A percentile compares a stretch with the other conserved stretches of the same genome.
Conservation (phyloP, 2,113 vertebrate species). For the Typhlomys cinereus region DNA sequence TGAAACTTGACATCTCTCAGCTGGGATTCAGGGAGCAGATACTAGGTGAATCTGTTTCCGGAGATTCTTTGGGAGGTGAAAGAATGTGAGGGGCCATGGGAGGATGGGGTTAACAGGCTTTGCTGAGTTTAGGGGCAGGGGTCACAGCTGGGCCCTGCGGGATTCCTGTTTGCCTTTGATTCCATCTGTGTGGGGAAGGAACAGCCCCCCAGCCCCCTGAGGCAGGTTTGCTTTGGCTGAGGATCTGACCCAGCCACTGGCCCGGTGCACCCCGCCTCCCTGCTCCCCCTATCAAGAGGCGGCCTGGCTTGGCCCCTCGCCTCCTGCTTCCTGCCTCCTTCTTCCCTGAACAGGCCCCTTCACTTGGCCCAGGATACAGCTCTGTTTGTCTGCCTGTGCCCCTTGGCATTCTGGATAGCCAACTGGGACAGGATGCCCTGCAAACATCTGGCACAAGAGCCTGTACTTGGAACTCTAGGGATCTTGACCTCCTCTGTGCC, state of each 20-base stretch:
- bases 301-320: neutral
- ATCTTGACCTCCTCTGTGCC: neutral
- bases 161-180: conserved; percentile 79
- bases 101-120: conserved; percentile 53
- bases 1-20: neutral
- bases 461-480: neutral
- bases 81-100: neutral
- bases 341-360: conserved; percentile 16
- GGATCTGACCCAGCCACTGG: conserved; percentile 77
- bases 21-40: neutral
- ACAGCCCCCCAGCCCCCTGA: conserved; percentile 32
- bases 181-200: conserved; percentile 70
- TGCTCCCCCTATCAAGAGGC: conserved; percentile 56
- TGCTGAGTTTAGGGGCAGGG: conserved; percentile 62
- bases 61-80: conserved; percentile 21
- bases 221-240: conserved; percentile 77
- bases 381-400: neutral
- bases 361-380: neutral
- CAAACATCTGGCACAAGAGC: neutral
- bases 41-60: conserved; percentile 12
- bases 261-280: conserved; percentile 57
- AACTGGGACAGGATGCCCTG: neutral
- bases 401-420: neutral
- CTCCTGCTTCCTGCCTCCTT: conserved; percentile 9
- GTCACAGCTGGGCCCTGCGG: conserved; percentile 76